phyloP scores from a whole-genome alignment of 1,140 invertebrate species.

The Odontomachus brunneus region DNA sequence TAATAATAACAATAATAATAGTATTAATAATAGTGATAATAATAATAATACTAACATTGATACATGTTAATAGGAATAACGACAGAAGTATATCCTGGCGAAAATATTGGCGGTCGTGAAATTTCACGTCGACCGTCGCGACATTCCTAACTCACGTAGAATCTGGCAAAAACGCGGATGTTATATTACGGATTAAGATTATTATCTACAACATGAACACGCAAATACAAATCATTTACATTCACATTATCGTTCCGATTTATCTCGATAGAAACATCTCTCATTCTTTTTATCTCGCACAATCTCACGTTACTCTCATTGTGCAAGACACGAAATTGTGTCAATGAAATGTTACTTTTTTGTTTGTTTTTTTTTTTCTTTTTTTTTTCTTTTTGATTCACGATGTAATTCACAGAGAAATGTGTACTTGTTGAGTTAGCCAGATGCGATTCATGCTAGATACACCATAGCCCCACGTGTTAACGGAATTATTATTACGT shows the following conservation, averaged over 20 bases:
- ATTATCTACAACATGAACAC: slow-evolving; percentile 69
- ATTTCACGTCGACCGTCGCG: slow-evolving; percentile 49
- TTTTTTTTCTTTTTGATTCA: slow-evolving; percentile 39
- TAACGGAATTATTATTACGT: slow-evolving; percentile 40
- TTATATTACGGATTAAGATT: slow-evolving; percentile 62
- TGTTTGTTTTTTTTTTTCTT: background rate
- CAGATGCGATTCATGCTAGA: slow-evolving; percentile 50
- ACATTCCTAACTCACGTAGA: slow-evolving; percentile 56
- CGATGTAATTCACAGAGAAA: slow-evolving; percentile 53
- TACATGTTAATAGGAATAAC: slow-evolving; percentile 33
- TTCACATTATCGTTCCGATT: slow-evolving; percentile 62
- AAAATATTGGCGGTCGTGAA: slow-evolving; percentile 48
- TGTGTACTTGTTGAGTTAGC: slow-evolving; percentile 49
- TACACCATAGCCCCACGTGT: slow-evolving; percentile 21
- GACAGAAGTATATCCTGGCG: slow-evolving; percentile 11
- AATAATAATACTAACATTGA: background rate
- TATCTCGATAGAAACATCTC: slow-evolving; percentile 65
- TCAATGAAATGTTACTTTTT: slow-evolving; percentile 54
- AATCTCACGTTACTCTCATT: slow-evolving; percentile 43
- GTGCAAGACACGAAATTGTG: slow-evolving; percentile 70
- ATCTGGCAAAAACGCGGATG: slow-evolving; percentile 55
- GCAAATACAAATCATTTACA: slow-evolving; percentile 74
- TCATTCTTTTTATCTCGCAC: slow-evolving; percentile 64
- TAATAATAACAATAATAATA: slow-evolving; percentile 47
- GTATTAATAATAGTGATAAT: slow-evolving; percentile 25